Percentiles rank a stretch among this genome's conserved stretches.
Conservation (phyloP, 2,113 vertebrate species). For the Anthoscopus minutus region DNA sequence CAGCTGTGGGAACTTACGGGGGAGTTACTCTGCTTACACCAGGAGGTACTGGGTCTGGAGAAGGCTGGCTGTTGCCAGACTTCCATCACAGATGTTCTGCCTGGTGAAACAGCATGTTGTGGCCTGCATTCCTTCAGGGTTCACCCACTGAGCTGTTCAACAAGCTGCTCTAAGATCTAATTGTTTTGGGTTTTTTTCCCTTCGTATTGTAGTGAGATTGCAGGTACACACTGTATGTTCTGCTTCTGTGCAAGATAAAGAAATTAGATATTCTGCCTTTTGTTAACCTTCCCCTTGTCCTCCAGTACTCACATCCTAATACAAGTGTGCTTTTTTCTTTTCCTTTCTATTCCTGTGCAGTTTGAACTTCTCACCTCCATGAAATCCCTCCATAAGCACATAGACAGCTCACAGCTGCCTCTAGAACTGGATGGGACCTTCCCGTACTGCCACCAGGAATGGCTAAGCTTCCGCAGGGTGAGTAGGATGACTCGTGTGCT, state of each 20-base stretch:
- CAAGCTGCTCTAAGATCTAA: background rate
- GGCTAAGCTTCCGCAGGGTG: conserved; percentile 87
- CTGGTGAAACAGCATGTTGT: background rate
- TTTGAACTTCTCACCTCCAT: conserved; percentile 80
- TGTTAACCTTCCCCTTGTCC: background rate
- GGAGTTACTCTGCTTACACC: background rate
- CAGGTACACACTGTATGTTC: background rate
- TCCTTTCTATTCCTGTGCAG: conserved; percentile 54
- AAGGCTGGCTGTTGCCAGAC: conserved; percentile 9
- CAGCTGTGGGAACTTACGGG: background rate
- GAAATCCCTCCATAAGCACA: conserved; percentile 81
- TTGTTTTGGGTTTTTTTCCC: background rate
- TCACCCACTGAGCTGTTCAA: background rate
- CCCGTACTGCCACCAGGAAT: conserved; percentile 82
- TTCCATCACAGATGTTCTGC: conserved; percentile 1
- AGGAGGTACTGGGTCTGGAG: background rate
- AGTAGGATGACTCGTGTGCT: conserved; percentile 30
- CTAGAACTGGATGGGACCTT: conserved; percentile 80
- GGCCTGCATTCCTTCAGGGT: conserved; percentile 2
- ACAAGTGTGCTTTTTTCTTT: background rate
- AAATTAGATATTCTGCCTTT: background rate
- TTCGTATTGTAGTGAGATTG: background rate
- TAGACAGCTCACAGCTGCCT: conserved; percentile 80
- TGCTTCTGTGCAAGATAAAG: background rate
- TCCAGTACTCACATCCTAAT: background rate